Evolutionary conservation across 2,797 vertebrate genomes (phyloP), one percentile per base, ranked within the genome.

Genomic region (Onychomys arenicola): DNA sequence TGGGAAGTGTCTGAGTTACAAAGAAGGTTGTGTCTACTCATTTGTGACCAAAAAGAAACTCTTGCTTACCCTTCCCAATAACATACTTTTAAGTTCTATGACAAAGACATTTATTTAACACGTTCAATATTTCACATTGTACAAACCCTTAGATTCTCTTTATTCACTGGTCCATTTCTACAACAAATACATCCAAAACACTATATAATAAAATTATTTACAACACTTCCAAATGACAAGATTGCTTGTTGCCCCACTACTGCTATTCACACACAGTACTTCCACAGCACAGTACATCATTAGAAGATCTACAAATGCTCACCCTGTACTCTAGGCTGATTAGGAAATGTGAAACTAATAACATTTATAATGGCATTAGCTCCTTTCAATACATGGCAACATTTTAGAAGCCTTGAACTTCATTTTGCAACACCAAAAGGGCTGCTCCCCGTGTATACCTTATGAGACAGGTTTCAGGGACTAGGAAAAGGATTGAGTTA

Each of bases 201-300:
- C 98, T 98, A 98, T 98, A 98, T 98, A 98, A 98, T 98, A 99
- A 99, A 99, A 99, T 96, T 99, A 99, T 99, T 98, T 99, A 99
- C 99, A 98, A 99, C 99, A 98, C 97, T 98, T 98, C 97, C 98
- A 98, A 98, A 98, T 90, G 94, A 98, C 97, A 97, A 86, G 97
- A 97, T 98, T 98, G 71, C 95, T 98, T 98, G 65, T 98, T 97
- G 98, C 97, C 98, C 98, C 94, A 96, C 97, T 97, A 98, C 98
- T 98, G 97, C 98, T 99, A 98, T 99, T 98, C 99, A 99, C 99
- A 99, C 99, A 99, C 98, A 98, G 98, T 98, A 99, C 98, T 99
- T 98, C 98, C 98, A 99, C 98, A 96, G 98, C 98, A 99, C 98
- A 98, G 98, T 97, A 98, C 98, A 94, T 98, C 96, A 98, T 98